Percentiles rank a stretch among this genome's conserved stretches.
phyloP scores from a whole-genome alignment of 2,888 invertebrate genomes.

The Hoplodrina ambigua region DNA sequence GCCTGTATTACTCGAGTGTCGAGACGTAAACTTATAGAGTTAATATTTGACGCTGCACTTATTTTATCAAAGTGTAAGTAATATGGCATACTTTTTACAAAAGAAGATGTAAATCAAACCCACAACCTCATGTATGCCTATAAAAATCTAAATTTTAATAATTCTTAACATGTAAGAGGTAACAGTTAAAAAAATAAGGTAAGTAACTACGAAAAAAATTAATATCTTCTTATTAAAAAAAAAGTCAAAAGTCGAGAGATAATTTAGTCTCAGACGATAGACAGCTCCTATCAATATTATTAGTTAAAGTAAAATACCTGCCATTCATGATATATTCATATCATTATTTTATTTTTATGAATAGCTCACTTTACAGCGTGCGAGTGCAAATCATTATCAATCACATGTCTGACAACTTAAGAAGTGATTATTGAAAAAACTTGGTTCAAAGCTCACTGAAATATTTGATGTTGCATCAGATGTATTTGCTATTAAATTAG shows the following conservation, averaged over 20 bases:
- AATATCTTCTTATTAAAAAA: background rate
- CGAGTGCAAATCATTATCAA: conserved; percentile 21
- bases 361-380: conserved; percentile 6
- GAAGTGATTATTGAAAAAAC: background rate
- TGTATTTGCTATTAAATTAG: background rate
- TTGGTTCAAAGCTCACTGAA: background rate
- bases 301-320: conserved; percentile 8
- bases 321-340: conserved; percentile 12
- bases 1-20: background rate
- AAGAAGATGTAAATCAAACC: no score
- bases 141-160: no score
- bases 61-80: background rate
- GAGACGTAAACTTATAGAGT: background rate
- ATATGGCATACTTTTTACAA: no score
- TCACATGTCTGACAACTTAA: conserved; percentile 1
- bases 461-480: conserved; percentile 12
- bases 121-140: no score
- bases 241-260: conserved; percentile 21
- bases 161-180: no score
- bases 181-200: background rate
- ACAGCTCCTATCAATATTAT: conserved; percentile 6
- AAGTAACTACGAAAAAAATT: no score
- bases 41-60: background rate
- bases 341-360: conserved; percentile 10
- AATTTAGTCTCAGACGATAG: conserved; percentile 6